A percentile compares a stretch with the other conserved stretches of the same genome.
Evolutionary conservation across 2,888 invertebrate species (phyloP).

Genomic region (Amaurobius ferox): DNA sequence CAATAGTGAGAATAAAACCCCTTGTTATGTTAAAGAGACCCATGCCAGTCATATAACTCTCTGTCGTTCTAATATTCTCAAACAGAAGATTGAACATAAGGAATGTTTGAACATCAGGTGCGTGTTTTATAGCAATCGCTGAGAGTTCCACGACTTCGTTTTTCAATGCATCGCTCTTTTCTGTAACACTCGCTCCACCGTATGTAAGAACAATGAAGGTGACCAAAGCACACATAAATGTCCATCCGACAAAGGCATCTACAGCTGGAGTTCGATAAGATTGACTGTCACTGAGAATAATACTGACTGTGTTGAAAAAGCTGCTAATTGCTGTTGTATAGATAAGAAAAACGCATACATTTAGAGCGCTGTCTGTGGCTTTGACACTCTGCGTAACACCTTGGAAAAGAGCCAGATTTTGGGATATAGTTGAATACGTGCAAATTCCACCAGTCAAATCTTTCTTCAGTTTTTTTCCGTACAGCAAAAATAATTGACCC

Average conservation of each 20-base stretch:
- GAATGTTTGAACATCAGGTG: not conserved
- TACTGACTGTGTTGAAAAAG: constrained; percentile 34
- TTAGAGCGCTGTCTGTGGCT: constrained; percentile 16
- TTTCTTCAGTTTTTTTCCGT: constrained; percentile 15
- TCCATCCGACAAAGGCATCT: not conserved
- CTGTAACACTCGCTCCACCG: constrained; percentile 23
- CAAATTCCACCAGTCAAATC: constrained; percentile 13
- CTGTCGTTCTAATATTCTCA: constrained; percentile 24
- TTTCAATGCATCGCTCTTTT: constrained; percentile 11
- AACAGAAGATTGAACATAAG: constrained; percentile 22
- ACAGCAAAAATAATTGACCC: not conserved
- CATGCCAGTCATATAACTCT: constrained; percentile 28
- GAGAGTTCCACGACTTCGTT: constrained; percentile 24
- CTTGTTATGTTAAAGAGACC: constrained; percentile 35
- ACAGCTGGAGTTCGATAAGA: not conserved
- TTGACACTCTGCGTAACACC: not conserved
- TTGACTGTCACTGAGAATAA: not conserved
- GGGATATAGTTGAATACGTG: no score
- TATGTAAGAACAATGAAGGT: constrained; percentile 19
- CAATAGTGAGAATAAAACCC: constrained; percentile 33
- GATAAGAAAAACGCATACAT: constrained; percentile 11
- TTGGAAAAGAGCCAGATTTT: constrained; percentile 4
- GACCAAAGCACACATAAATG: not conserved
- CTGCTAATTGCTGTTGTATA: constrained; percentile 15
- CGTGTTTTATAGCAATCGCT: not conserved